Conservation (phyloP, 2,113 vertebrate genomes). For the Thunnus thynnus region DNA sequence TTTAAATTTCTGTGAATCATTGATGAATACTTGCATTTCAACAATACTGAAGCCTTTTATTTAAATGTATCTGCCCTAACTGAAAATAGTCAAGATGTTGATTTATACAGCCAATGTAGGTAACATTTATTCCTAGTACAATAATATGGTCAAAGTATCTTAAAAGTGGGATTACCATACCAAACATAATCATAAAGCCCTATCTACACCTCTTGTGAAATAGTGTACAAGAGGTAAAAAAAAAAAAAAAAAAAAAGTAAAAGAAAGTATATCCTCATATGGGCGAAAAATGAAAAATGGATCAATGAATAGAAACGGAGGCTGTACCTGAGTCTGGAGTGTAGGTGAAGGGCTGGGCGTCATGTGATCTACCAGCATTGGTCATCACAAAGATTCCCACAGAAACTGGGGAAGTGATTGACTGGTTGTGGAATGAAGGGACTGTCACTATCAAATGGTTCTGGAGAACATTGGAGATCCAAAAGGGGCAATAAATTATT, state of each 20-base stretch:
- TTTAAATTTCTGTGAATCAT: not conserved
- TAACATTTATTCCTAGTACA: not conserved
- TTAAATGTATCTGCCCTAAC: not conserved
- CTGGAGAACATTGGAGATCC: slow-evolving; percentile 78
- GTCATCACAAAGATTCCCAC: slow-evolving; percentile 97
- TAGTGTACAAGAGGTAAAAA: not conserved
- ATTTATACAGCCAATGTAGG: not conserved
- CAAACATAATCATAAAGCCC: not conserved
- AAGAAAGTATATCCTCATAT: not conserved
- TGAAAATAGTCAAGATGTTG: not conserved
- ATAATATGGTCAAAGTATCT: not conserved
- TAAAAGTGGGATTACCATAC: not conserved
- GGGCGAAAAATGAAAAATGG: not conserved
- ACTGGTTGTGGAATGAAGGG: slow-evolving; percentile 94
- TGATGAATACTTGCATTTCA: not conserved
- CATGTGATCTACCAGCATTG: slow-evolving; percentile 96
- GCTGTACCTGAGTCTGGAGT: slow-evolving; percentile 93
- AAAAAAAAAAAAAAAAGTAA: not conserved
- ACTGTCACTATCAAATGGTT: slow-evolving; percentile 99
- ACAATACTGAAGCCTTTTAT: not conserved
- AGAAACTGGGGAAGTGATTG: slow-evolving; percentile 91
- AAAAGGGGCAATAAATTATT: not conserved
- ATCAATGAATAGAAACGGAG: not conserved
- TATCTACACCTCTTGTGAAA: not conserved
- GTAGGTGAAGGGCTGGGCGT: slow-evolving; percentile 96